A percentile compares a stretch with the other conserved stretches of the same genome.
phyloP scores from a whole-genome alignment of 2,888 invertebrate genomes.

The Diplazon laetatorius region DNA sequence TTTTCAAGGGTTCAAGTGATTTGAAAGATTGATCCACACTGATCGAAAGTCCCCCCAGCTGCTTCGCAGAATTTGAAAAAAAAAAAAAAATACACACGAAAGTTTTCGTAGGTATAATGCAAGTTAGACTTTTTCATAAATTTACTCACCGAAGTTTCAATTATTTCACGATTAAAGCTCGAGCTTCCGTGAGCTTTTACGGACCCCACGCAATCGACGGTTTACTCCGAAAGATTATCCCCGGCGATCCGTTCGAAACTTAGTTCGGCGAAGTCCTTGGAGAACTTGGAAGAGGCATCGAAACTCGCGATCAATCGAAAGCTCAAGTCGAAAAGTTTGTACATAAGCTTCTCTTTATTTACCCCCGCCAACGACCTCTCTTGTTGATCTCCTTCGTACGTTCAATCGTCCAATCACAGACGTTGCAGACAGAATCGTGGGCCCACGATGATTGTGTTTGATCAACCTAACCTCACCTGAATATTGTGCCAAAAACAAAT shows the following conservation, averaged over 20 bases:
- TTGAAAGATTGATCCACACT: no score
- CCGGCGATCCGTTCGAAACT: slow-evolving; percentile 1
- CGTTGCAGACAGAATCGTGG: background rate
- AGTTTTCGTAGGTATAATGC: background rate
- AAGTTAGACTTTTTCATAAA: background rate
- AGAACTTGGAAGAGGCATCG: background rate
- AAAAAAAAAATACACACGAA: background rate
- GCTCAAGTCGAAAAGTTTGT: slow-evolving; percentile 7
- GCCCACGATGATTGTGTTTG: background rate
- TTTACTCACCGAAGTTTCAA: background rate
- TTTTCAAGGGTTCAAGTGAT: no score
- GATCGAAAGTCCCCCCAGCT: no score
- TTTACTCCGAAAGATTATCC: background rate
- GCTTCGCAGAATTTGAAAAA: no score
- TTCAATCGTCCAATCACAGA: background rate
- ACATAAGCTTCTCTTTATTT: slow-evolving; percentile 18
- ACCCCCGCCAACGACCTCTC: no score
- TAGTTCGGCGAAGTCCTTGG: background rate
- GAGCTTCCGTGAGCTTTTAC: background rate
- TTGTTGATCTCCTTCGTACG: background rate
- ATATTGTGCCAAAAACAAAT: no score
- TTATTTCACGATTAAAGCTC: background rate
- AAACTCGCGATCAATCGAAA: slow-evolving; percentile 2
- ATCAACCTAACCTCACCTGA: no score
- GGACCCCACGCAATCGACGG: background rate